Conservation (phyloP, 2,888 invertebrate genomes). For the Drosophila niveifrons region DNA sequence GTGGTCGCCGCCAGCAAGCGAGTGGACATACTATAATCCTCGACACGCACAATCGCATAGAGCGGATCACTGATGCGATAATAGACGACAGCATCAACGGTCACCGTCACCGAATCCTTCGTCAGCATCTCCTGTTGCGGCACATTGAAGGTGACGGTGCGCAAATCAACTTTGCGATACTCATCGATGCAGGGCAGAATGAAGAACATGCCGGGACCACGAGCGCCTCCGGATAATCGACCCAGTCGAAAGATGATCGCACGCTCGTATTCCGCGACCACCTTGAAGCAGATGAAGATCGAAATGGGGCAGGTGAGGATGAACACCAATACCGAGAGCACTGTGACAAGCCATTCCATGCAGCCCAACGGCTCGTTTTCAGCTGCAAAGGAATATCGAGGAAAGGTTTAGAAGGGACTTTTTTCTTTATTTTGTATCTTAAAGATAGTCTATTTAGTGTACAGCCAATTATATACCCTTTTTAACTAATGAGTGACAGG, state of each 20-base stretch:
- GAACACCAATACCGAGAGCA: slow-evolving; percentile 90
- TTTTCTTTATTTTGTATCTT: too few species aligned
- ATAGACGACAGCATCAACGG: slow-evolving; percentile 95
- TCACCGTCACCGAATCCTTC: slow-evolving; percentile 97
- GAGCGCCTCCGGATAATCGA: slow-evolving; percentile 86
- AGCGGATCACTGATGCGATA: slow-evolving; percentile 93
- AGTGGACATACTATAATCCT: slow-evolving; percentile 93
- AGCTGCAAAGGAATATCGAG: slow-evolving; percentile 52
- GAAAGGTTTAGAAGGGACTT: too few species aligned
- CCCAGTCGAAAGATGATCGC: slow-evolving; percentile 96
- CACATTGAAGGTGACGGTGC: slow-evolving; percentile 97
- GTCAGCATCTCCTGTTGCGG: slow-evolving; percentile 98
- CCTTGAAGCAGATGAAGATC: slow-evolving; percentile 94
- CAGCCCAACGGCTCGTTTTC: slow-evolving; percentile 89
- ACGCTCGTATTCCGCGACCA: slow-evolving; percentile 94
- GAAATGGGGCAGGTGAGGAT: slow-evolving; percentile 93
- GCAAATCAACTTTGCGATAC: slow-evolving; percentile 95
- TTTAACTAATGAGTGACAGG: too few species aligned
- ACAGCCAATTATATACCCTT: too few species aligned
- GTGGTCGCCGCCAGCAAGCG: slow-evolving; percentile 93
- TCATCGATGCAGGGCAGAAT: slow-evolving; percentile 97
- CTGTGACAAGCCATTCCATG: slow-evolving; percentile 91
- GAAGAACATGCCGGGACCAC: slow-evolving; percentile 96
- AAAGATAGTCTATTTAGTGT: too few species aligned
- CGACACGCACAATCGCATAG: slow-evolving; percentile 90